Evolutionary conservation across 2,797 vertebrate genomes (phyloP), one percentile per base, ranked within the genome.

Genomic region (Sebastes vulpes): DNA sequence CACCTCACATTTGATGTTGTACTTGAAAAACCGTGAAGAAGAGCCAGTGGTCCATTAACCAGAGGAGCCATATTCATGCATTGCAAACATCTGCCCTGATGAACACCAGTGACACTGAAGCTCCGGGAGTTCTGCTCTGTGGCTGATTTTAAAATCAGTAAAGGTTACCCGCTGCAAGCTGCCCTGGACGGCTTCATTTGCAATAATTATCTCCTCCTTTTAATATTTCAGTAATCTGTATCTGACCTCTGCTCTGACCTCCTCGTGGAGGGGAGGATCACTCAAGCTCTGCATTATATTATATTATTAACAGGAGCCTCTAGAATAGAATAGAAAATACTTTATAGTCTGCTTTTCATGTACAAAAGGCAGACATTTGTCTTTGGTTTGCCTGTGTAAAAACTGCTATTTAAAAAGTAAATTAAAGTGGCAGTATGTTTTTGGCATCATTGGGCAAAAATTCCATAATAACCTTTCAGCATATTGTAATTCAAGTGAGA

Each of bases 211-310:
- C n/a, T 56, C 46, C 20, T 20, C 26, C 1, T 60, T 9, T 77
- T 72, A 69, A 77, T 77, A 54, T 75, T 84, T 82, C 32, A 72
- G 12, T 64, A 21, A 65, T 63, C 42, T 65, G 61, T 23, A n/a
- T 3, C 25, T 61, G 83, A 50, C 35, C 64, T 78, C 54, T 25
- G 9, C 58, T 66, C 50, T 72, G 71, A 80, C 68, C 72, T 72
- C 65, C 35, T 28, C 3, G 9, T 50, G 38, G 65, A 84, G 26
- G 66, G 75, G 26, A 80, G 20, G 76, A 57, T 77, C 59, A 54
- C 50, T 82, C 26, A 54, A 32, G 52, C 65, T 79, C 18, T 59
- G 52, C 73, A 85, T 67, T 65, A 46, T 12, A 54, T 64, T 65
- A 66, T 12, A 52, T 66, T 9, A 48, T 56, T 71, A 79, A 72